Base-by-base conservation (phyloP, 2,888 invertebrate species). In the Tillus elongatus region DNA sequence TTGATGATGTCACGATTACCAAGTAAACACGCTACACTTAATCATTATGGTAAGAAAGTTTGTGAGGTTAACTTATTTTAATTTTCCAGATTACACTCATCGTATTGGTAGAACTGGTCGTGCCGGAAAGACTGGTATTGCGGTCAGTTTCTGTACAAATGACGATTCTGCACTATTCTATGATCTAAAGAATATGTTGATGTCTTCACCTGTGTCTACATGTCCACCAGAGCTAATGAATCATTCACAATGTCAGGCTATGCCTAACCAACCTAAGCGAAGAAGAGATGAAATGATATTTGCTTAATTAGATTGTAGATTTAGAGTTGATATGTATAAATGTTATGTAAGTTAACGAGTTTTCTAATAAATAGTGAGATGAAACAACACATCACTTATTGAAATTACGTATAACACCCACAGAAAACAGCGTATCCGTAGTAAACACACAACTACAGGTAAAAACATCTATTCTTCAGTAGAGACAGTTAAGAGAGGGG, bases 101-200 rank as follows among this genome's bases (percentile, higher is more conserved):
- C 86, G 98, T 73, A 97, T 98, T 58, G 98, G 97, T 63, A 82
- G 97, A 72, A 98, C 96, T 0, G 98, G 97, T 55, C 89, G 98
- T 70, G 98, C 97, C 1, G 98, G 98, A 33, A 98, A 98, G 67
- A 85, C 83, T 53, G 98, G 98, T 68, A 79, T 87, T 51, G 96
- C 98, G 11, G 83, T 98, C 46, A 87, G 92, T 9, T 97, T 99
- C 69, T 79, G 92, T 35, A 99, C 98, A 0, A 95, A 96, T 61
- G 97, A 98, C 48, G 98, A 99, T 64, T 88, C 88, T 12, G 74
- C 73, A 10, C 70, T 98, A 37, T 98, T 96, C 73, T 99, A 93
- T 62, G 98, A 99, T 68, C 73, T 99, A 47, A 98, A 98, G 63
- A 92, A 93, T 68, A 81, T 85, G 35, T 72, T 93, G 33, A 71